Evolutionary conservation across 2,113 vertebrate species (phyloP).

Genomic region (Phyllostomus discolor): DNA sequence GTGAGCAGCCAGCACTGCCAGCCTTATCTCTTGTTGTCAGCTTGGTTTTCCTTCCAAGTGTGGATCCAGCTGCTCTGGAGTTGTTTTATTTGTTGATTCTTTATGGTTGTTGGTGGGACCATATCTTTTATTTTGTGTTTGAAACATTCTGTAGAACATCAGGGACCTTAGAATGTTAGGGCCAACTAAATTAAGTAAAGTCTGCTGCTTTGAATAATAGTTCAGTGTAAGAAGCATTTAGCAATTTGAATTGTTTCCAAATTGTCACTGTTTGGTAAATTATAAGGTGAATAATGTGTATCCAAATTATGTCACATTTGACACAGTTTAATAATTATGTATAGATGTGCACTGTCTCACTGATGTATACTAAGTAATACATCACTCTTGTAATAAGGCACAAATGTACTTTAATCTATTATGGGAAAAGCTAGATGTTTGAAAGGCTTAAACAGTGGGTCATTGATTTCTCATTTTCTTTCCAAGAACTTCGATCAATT

Average conservation of each 20-base stretch:
- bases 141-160: background rate
- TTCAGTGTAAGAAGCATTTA: background rate
- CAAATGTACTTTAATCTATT: background rate
- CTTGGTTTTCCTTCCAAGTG: background rate
- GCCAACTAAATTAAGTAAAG: background rate
- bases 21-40: background rate
- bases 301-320: background rate
- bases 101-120: background rate
- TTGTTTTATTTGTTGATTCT: background rate
- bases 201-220: background rate
- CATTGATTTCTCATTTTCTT: background rate
- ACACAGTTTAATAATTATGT: background rate
- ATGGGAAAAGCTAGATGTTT: background rate
- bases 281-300: background rate
- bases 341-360: background rate
- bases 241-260: background rate
- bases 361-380: background rate
- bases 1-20: background rate
- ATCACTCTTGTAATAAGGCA: background rate
- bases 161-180: background rate
- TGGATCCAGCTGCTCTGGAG: background rate
- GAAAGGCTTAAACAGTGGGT: background rate
- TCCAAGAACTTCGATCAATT: background rate
- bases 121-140: background rate
- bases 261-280: background rate